Evolutionary conservation across 1,140 invertebrate species (phyloP), one percentile per base, ranked within the genome.

Genomic region (Pygmarrhopalites habei): DNA sequence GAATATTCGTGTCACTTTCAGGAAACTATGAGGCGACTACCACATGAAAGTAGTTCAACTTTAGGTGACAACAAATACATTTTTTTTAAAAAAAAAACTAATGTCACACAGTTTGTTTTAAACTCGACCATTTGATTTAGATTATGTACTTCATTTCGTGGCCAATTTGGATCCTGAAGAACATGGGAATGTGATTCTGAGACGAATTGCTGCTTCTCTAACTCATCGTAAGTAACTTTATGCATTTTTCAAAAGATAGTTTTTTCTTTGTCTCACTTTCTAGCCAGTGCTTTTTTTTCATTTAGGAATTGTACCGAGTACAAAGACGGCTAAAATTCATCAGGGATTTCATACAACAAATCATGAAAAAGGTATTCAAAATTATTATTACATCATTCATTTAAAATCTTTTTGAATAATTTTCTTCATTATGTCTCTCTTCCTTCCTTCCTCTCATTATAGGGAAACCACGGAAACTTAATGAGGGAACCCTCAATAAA

Each of bases 401-500:
- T 35, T 35, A 4, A 47, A 32, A 30, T 57, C 12, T 23, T 29
- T 52, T 63, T 47, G 23, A 2, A 17, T 46, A 43, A 26, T 41
- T 55, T 43, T 19, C 15, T 19, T 61, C 2, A 41, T 55, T n/a
- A n/a, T n/a, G n/a, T n/a, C n/a, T n/a, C n/a, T n/a, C n/a, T n/a
- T n/a, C n/a, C n/a, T 63, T 32, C 17, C 29, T 55, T 12, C 4
- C 14, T 28, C 46, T 19, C 58, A 39, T 26, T 44, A 14, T 46
- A 70, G 69, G 63, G n/a, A 67, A 66, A 29, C 51, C 69, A 32
- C 46, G 69, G 47, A 68, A 67, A 44, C 44, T 71, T 4, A 71
- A 59, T 56, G 69, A 71, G 44, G 69, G 69, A 35, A 71, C 69
- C 7, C 58, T 71, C 28, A 64, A 39, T 39, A 71, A 71, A 61